Evolutionary conservation across 35 echinoderm and acorn worm species (phyloP), one percentile per base, ranked within the genome.

Genomic region (Hemicentrotus pulcherrimus): DNA sequence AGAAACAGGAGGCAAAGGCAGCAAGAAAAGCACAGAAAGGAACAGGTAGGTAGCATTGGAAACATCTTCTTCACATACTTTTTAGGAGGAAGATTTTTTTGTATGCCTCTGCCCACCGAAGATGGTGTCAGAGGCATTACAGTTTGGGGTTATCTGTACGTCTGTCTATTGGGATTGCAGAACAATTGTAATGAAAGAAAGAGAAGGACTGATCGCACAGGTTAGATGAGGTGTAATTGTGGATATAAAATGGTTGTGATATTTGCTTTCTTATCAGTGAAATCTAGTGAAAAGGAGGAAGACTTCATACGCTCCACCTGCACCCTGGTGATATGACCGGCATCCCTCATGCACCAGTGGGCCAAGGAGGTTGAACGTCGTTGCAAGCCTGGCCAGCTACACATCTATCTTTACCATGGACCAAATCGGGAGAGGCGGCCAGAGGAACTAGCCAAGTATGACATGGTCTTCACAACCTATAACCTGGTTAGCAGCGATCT

Each of bases 311-410:
- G 95, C 47, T 99, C 97, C 14, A 85, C 94, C 11, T 95, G 92
- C 52, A 98, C 98, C 16, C 94, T 99, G 30, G 94, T 99, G 28
- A 86, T 99, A 19, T 99, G 97, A 33, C 98, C 97, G 6, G 98
- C 98, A 31, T 98, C 98, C 35, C 95, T 99, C 16, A 95, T 99
- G 96, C 95, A 96, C 71, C 98, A 99, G 47, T 99, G 98, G 98
- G 89, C 65, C 46, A 96, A 97, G 41, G 98, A 99, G 47, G 94
- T 99, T 0, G 97, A 99, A 28, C 61, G 47, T 13, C 86, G 98
- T 16, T 99, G 98, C 70, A 71, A 97, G 45, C 86, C 95, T 19
- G 96, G 96, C 30, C 46, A 59, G 50, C 92, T 99, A 4, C 60
- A 32, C n/a, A 86, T 96, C 71, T 96, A 96, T 91, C 92, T 97